Evolutionary conservation across 1,140 invertebrate species (phyloP).

Genomic region (Mizuhopecten yessoensis): DNA sequence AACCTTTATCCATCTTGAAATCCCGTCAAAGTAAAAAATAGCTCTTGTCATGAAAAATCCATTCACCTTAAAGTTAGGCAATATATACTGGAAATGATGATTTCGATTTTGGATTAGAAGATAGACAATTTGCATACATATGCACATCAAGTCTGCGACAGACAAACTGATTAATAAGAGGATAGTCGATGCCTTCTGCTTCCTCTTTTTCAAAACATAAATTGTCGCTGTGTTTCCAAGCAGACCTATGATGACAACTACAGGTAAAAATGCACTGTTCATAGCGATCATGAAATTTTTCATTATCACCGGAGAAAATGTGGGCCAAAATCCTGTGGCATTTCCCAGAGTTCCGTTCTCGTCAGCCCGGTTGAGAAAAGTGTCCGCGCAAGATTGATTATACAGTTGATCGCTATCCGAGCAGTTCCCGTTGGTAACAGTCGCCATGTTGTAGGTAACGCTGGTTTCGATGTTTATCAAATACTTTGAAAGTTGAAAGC

Average conservation of each 20-base stretch:
- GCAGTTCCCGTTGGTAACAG: background rate
- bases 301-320: background rate
- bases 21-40: background rate
- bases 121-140: background rate
- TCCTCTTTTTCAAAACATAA: background rate
- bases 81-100: background rate
- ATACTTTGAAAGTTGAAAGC: no score
- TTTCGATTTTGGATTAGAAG: background rate
- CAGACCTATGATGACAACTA: background rate
- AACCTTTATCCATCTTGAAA: constrained; percentile 14
- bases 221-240: background rate
- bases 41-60: constrained; percentile 22
- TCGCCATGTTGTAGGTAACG: no score
- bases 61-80: background rate
- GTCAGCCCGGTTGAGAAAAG: background rate
- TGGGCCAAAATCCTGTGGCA: background rate
- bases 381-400: background rate
- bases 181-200: background rate
- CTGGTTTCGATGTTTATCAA: no score
- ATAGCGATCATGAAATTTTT: background rate
- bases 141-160: constrained; percentile 9
- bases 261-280: background rate
- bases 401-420: background rate
- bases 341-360: background rate
- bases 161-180: background rate